A percentile compares a stretch with the other conserved stretches of the same genome.
Conservation (phyloP, 2,888 invertebrate genomes). For the Microchrysa polita region DNA sequence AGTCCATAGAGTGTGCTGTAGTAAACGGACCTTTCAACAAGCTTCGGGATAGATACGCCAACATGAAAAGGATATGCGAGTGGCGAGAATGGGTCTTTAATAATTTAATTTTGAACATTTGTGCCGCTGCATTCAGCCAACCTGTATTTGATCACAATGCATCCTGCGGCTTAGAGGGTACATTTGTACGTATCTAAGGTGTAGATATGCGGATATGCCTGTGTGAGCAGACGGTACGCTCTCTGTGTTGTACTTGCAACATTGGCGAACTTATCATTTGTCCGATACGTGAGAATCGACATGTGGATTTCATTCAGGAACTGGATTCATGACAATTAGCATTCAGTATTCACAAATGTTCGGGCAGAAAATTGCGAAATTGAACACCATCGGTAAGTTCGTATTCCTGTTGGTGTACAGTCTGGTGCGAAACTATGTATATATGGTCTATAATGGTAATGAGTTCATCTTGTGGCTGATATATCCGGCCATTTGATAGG, state of each 20-base stretch:
- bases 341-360: not conserved
- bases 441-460: conserved; percentile 1
- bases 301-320: conserved; percentile 2
- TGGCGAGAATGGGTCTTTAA: conserved; percentile 21
- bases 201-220: not conserved
- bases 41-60: not conserved
- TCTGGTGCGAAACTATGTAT: not conserved
- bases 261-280: not conserved
- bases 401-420: not conserved
- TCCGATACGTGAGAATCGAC: conserved; percentile 7
- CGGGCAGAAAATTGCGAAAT: not conserved
- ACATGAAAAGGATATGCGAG: not conserved
- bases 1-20: not conserved
- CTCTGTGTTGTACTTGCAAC: not conserved
- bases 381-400: not conserved
- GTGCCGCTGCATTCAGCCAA: not conserved
- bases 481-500: not conserved
- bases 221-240: not conserved
- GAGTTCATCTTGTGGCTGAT: not conserved
- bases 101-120: conserved; percentile 40
- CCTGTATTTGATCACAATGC: conserved; percentile 5
- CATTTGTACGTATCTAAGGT: not conserved
- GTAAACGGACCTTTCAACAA: conserved; percentile 10
- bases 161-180: too few relatives aligned
- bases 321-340: conserved; percentile 13